These are phyloP conservation scores for Potamilus streckersoni DNA, from an alignment of 1,140 invertebrate genomes.

Conservation along the genomic window DNA sequence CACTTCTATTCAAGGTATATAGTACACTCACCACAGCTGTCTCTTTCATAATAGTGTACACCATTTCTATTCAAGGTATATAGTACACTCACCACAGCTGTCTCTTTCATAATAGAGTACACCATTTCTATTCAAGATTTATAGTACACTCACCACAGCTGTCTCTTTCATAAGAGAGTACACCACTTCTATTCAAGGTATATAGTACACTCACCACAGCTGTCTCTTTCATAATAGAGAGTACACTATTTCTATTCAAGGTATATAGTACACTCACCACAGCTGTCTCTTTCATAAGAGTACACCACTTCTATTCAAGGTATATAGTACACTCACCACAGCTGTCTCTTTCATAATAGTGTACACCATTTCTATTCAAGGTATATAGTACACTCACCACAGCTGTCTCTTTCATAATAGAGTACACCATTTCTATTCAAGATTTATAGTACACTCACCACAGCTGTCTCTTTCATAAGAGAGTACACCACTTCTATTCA, in stretches of 20 bases:
- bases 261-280: slow-evolving; percentile 72
- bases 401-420: slow-evolving; percentile 88
- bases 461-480: slow-evolving; percentile 86
- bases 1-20: slow-evolving; percentile 78
- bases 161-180: slow-evolving; percentile 85
- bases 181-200: slow-evolving; percentile 79
- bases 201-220: slow-evolving; percentile 72
- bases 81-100: slow-evolving; percentile 73
- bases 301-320: slow-evolving; percentile 78
- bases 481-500: slow-evolving; percentile 78
- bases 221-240: slow-evolving; percentile 87
- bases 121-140: slow-evolving; percentile 78
- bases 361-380: slow-evolving; percentile 78
- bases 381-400: slow-evolving; percentile 72
- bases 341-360: slow-evolving; percentile 89
- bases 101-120: slow-evolving; percentile 89
- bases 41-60: slow-evolving; percentile 87
- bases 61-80: slow-evolving; percentile 78
- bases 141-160: slow-evolving; percentile 72
- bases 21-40: slow-evolving; percentile 75
- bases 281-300: slow-evolving; percentile 86
- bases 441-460: slow-evolving; percentile 71
- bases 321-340: slow-evolving; percentile 71
- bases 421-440: slow-evolving; percentile 79
- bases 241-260: slow-evolving; percentile 78